Base-by-base conservation (phyloP, 2,888 invertebrate species). In the Xylota sylvarum region DNA sequence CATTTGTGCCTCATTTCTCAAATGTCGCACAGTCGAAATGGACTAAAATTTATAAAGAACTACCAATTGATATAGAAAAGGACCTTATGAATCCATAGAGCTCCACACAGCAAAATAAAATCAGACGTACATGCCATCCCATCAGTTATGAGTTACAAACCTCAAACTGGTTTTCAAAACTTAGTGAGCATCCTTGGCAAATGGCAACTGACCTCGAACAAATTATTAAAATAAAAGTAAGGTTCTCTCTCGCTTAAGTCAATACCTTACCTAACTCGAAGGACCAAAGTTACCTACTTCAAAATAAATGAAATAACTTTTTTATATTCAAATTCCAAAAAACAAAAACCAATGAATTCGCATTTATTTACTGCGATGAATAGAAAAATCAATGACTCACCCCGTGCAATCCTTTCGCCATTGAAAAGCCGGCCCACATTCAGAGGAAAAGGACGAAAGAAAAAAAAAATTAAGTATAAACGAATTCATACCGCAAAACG, bases 401-500 rank as follows among this genome's bases (percentile, higher is more conserved):
- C 14, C 58, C n/a, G 43, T 50, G 23, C 70, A 70, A 58, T 56
- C 74, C 50, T 40, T 62, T 43, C 12, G 9, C 19, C 17, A 35
- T 37, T 30, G 5, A 10, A 17, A 56, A 27, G n/a, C 12, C 23
- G 17, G 5, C 48, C 62, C 40, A 19, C 30, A 27, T 32, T 17
- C 14, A 5, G 14, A 30, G 30, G 10, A 30, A 5, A 60, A 46
- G 37, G 10, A 37, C 3, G 10, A 37, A 37, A 40, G 0, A 6
- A 9, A 30, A 73, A 62, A 30, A 55, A 52, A 56, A 14, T 32
- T 65, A 74, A 55, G 12, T 5, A 50, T 74, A 84, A 84, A 72
- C 85, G 76, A 85, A 80, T 85, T 85, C 74, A 76, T 70, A 70
- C 62, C 64, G 70, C 70, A 85, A 80, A 85, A 69, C 52, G 80